Evolutionary conservation across 2,113 vertebrate species (phyloP), one percentile per base, ranked within the genome.

Genomic region (Leucoraja erinaceus): DNA sequence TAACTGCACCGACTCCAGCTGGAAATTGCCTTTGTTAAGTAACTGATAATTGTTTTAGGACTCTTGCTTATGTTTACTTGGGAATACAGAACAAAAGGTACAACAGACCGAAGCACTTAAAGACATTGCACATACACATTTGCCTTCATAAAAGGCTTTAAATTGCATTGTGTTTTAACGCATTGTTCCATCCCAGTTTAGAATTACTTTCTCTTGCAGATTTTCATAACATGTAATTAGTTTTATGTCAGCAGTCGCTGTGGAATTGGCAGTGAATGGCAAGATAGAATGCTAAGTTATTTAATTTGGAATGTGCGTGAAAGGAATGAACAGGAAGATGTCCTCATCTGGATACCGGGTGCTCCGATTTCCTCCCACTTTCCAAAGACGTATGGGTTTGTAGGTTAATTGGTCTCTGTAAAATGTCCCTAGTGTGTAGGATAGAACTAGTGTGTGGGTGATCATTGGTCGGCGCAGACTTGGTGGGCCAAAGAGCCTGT

Each of bases 161-260:
- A 88, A 88, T 88, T 88, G 83, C 83, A 88, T 63, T 66, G 83
- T 66, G 18, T n/a, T 88, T 88, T 63, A 88, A 63, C 28, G 63
- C 28, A 61, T n/a, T n/a, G 18, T 66, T 88, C 83, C 59, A 63
- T 88, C 59, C n/a, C 63, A 59, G 83, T 88, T 88, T 88, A n/a
- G 28, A 88, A 88, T 88, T 88, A 88, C 83, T 88, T n/a, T 18
- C 63, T 63, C 83, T 88, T 88, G 83, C 59, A 88, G 83, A 88
- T 88, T 88, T 88, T 88, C 83, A 88, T 88, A 63, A 63, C 59
- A 88, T 16, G 18, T 88, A 63, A 66, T 88, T 88, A 88, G 83
- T 66, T 63, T 88, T 66, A 63, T 88, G 83, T 88, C 83, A 88
- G 83, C 59, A 63, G 22, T 18, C 6, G 59, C 28, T 88, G n/a